Conservation (phyloP, 2,113 vertebrate genomes). For the Taxidea taxus region DNA sequence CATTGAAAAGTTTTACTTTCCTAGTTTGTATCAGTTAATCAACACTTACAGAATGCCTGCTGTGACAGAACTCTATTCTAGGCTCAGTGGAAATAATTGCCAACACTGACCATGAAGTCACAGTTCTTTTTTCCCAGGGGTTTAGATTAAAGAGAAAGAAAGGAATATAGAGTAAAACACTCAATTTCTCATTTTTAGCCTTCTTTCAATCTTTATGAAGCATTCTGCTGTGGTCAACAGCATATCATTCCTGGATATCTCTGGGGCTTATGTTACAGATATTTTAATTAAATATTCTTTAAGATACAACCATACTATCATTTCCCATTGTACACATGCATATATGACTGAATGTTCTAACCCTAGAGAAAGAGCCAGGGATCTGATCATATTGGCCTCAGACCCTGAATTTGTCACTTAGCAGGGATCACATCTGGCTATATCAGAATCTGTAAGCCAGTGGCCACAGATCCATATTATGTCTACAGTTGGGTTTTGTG, state of each 20-base stretch:
- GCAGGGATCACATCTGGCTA: neutral
- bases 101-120: neutral
- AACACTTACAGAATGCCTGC: slow-evolving; percentile 37
- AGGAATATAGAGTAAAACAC: neutral
- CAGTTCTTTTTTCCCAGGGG: neutral
- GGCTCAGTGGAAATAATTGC: neutral
- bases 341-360: neutral
- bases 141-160: neutral
- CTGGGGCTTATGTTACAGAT: neutral
- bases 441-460: neutral
- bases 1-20: slow-evolving; percentile 36
- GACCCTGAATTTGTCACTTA: neutral
- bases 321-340: neutral
- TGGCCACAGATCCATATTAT: neutral
- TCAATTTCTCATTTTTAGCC: neutral
- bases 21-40: slow-evolving; percentile 45
- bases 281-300: neutral
- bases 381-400: neutral
- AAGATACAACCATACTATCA: neutral
- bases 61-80: slow-evolving; percentile 21
- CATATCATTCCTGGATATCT: neutral
- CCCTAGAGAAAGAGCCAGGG: neutral
- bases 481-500: neutral
- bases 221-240: neutral
- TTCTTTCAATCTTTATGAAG: neutral